A percentile compares a stretch with the other conserved stretches of the same genome.
These are phyloP conservation scores for Galaxea fascicularis DNA, from an alignment of 92 coral and sea anemone species.

Conservation along the genomic window DNA sequence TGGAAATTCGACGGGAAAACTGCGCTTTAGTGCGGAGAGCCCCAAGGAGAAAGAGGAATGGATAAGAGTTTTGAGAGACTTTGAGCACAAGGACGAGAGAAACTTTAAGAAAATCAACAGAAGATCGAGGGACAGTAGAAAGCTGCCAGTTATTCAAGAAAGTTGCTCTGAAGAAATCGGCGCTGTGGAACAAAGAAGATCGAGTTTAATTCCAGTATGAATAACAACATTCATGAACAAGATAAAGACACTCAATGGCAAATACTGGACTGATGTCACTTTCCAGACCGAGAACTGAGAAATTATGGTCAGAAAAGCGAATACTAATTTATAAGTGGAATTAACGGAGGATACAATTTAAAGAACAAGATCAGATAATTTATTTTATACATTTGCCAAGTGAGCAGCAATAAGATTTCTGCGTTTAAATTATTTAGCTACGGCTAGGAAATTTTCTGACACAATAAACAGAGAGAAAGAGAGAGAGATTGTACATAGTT, in stretches of 20 bases:
- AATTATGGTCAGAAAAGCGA: too few species aligned
- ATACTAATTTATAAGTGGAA: too few species aligned
- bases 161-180: slow-evolving; percentile 56
- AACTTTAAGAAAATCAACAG: slow-evolving; percentile 24
- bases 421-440: not conserved
- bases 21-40: slow-evolving; percentile 71
- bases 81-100: slow-evolving; percentile 31
- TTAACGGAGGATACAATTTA: not conserved
- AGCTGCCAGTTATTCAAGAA: slow-evolving; percentile 70
- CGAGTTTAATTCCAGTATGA: slow-evolving; percentile 66
- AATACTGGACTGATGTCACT: not conserved
- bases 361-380: not conserved
- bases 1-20: slow-evolving; percentile 69
- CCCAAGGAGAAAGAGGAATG: slow-evolving; percentile 76
- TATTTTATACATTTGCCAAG: too few species aligned
- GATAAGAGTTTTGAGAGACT: slow-evolving; percentile 67
- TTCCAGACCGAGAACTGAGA: not conserved
- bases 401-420: too few species aligned
- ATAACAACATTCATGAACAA: not conserved
- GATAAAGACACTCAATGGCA: not conserved
- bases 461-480: not conserved
- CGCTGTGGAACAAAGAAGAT: slow-evolving; percentile 56
- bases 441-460: not conserved
- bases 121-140: slow-evolving; percentile 36
- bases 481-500: not conserved